These are phyloP conservation scores for Autographa pulchrina DNA, from an alignment of 2,888 invertebrate species.

Conservation along the genomic window DNA sequence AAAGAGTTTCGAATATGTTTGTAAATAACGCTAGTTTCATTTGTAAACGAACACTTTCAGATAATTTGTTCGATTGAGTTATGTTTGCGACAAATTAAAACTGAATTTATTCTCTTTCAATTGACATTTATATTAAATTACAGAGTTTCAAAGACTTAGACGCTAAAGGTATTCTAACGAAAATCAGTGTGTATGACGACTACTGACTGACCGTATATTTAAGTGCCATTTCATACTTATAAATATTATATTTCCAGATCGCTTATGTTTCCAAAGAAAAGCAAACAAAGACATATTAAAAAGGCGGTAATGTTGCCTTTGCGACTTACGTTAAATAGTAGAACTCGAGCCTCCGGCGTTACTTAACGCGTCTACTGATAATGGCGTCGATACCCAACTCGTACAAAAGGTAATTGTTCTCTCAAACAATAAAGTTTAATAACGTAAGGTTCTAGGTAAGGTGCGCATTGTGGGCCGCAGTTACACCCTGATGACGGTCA, in stretches of 20 bases:
- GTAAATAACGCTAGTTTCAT: conserved; percentile 67
- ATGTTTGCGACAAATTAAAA: conserved; percentile 26
- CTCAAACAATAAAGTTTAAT: conserved; percentile 86
- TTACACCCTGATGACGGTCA: conserved; percentile 68
- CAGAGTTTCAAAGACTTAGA: background rate
- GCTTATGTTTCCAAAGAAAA: conserved; percentile 49
- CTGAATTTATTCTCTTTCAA: background rate
- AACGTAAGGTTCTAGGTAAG: conserved; percentile 86
- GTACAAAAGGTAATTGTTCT: conserved; percentile 89
- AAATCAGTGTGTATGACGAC: background rate
- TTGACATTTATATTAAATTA: background rate
- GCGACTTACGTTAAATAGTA: conserved; percentile 74
- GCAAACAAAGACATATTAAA: conserved; percentile 80
- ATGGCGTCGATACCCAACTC: conserved; percentile 80
- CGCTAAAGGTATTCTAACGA: background rate
- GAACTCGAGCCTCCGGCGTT: conserved; percentile 81
- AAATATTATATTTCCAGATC: conserved; percentile 30
- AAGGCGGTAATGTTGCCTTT: conserved; percentile 66
- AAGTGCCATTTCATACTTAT: background rate
- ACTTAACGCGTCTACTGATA: conserved; percentile 84
- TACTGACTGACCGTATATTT: no score
- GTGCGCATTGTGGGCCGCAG: conserved; percentile 71
- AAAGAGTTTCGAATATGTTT: conserved; percentile 66
- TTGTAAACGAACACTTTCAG: conserved; percentile 61
- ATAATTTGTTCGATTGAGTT: conserved; percentile 33